Base-by-base conservation (phyloP, 2,113 vertebrate genomes). In the Beaufortia kweichowensis region DNA sequence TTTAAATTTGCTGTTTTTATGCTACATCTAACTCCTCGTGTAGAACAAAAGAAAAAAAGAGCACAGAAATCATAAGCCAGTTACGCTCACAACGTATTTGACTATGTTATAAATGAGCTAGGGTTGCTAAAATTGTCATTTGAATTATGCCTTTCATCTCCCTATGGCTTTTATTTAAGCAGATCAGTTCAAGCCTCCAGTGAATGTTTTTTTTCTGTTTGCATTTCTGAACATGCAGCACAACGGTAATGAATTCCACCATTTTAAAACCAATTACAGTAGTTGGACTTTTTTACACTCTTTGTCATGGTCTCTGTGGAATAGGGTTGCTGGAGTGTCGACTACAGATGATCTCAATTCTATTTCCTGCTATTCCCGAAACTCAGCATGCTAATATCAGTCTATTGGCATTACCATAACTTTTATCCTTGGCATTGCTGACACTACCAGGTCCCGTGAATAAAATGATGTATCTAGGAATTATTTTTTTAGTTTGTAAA, bases 181-280 rank as follows among this genome's bases (percentile, higher is more conserved):
- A 88, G 90, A 90, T 90, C 90, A 90, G 85, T 86, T 74, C 83
- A 84, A 87, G 85, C 88, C 90, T 91, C 90, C 79, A 68, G 88
- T 87, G 88, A 84, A 83, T 89, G 77, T 84, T 86, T 88, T 55
- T 53, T 35, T 55, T 50, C 86, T 89, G 90, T 92, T 92, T 90
- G 88, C 88, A 88, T 89, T 88, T 90, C 88, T 85, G 87, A 91
- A 92, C 87, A 91, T 91, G 89, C 82, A 76, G 86, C 79, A 84
- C 88, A 90, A 87, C 84, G 84, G 85, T 91, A 92, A 91, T 92
- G 89, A 92, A 91, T 92, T 90, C 88, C 89, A 92, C 90, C 89
- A 90, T 91, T 92, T 91, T 90, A 89, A 92, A 91, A 88, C 90
- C 90, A 92, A 91, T 92, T 92, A 91, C 90, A 85, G 88, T 87